Percentiles rank a stretch among this genome's conserved stretches.
phyloP scores from a whole-genome alignment of 2,113 vertebrate species.

The Rhynchomys soricoides region DNA sequence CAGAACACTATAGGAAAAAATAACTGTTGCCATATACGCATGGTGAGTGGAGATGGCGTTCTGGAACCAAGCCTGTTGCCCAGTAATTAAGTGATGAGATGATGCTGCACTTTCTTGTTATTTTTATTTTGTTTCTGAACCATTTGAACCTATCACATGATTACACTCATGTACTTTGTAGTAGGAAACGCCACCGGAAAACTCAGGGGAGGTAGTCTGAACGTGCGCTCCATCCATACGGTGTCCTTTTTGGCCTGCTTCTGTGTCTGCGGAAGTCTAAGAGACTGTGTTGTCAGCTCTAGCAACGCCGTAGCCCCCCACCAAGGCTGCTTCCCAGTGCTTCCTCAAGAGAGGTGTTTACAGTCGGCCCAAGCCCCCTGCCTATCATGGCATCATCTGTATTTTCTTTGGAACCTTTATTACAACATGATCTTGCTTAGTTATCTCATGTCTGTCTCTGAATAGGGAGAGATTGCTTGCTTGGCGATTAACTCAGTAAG shows the following conservation, averaged over 20 bases:
- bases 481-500: conserved; percentile 30
- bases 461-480: background rate
- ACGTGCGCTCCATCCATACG: conserved; percentile 26
- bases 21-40: conserved; percentile 35
- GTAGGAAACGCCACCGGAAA: conserved; percentile 62
- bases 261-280: background rate
- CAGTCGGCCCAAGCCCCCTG: background rate
- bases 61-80: conserved; percentile 59
- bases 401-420: conserved; percentile 14
- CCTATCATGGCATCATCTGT: background rate
- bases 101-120: background rate
- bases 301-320: background rate
- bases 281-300: background rate
- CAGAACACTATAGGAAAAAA: conserved; percentile 27
- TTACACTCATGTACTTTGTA: conserved; percentile 53
- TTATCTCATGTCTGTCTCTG: conserved; percentile 41
- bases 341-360: conserved; percentile 2
- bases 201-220: conserved; percentile 32
- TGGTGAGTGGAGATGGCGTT: conserved; percentile 63
- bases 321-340: background rate
- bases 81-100: conserved; percentile 72
- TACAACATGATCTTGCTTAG: conserved; percentile 16
- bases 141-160: conserved; percentile 72
- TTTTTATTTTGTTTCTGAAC: conserved; percentile 72
- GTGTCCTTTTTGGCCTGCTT: conserved; percentile 2